Conservation (phyloP, 2,797 vertebrate genomes). For the Hirundo rustica region DNA sequence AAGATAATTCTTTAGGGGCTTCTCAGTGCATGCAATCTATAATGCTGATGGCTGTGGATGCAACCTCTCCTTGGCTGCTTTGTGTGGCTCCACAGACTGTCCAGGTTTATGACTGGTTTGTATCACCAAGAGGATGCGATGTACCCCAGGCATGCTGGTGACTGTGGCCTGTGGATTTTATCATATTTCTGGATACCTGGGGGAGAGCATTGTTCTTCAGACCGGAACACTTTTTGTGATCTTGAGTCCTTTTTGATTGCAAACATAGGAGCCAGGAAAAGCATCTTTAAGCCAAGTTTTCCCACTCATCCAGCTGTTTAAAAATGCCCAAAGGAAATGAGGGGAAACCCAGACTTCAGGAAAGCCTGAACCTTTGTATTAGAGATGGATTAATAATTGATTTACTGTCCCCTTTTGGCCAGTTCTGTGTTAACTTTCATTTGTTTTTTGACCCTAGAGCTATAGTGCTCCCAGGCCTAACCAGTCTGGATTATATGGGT, state of each 20-base stretch:
- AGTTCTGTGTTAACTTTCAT: neutral
- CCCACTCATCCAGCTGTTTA: constrained; percentile 54
- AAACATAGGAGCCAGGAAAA: constrained; percentile 50
- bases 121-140: neutral
- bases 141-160: neutral
- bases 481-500: neutral
- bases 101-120: neutral
- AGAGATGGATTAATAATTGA: constrained; percentile 41
- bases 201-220: constrained; percentile 42
- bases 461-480: neutral
- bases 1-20: neutral
- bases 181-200: constrained; percentile 7
- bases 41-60: neutral
- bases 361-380: constrained; percentile 23
- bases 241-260: constrained; percentile 45
- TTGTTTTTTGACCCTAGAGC: neutral
- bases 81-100: neutral
- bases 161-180: neutral
- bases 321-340: constrained; percentile 56
- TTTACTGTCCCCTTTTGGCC: constrained; percentile 39
- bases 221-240: neutral
- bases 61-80: neutral
- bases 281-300: constrained; percentile 55
- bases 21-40: neutral
- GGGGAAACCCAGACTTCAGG: constrained; percentile 39